Percentiles rank a stretch among this genome's conserved stretches.
phyloP scores from a whole-genome alignment of 2,888 invertebrate species.

The Smittia aterrima region DNA sequence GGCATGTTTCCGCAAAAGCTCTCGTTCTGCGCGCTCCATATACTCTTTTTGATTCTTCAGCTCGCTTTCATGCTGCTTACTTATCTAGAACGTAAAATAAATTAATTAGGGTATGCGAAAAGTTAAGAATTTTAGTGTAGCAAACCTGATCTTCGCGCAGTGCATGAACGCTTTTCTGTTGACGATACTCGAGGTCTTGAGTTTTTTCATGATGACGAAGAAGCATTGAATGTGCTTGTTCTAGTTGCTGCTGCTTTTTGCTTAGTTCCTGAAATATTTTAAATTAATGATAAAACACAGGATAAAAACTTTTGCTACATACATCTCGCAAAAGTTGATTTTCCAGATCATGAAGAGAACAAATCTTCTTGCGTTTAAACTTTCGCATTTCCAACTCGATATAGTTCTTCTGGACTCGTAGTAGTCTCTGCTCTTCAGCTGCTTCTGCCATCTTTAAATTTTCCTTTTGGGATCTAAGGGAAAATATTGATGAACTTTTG shows the following conservation, averaged over 20 bases:
- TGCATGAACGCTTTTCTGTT: constrained; percentile 91
- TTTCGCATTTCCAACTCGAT: constrained; percentile 89
- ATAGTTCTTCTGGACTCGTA: constrained; percentile 85
- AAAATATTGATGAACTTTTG: neutral
- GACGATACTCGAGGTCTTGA: constrained; percentile 91
- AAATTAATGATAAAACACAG: constrained; percentile 23
- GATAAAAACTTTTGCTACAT: no score
- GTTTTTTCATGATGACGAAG: constrained; percentile 96
- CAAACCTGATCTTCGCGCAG: constrained; percentile 79
- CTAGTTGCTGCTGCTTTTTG: constrained; percentile 91
- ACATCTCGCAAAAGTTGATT: constrained; percentile 89
- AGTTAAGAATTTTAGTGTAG: neutral
- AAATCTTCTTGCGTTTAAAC: constrained; percentile 85
- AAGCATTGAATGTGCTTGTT: constrained; percentile 92
- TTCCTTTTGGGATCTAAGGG: constrained; percentile 77
- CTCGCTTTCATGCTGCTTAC: constrained; percentile 91
- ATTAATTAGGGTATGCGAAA: no score
- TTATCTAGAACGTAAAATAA: constrained; percentile 53
- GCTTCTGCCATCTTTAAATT: constrained; percentile 87
- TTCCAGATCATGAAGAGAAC: constrained; percentile 82
- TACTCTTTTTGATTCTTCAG: constrained; percentile 94
- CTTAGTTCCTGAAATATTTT: constrained; percentile 73
- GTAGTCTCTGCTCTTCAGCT: constrained; percentile 83
- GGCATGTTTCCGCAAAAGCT: constrained; percentile 94
- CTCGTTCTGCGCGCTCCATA: constrained; percentile 90